Conservation (phyloP, 2,797 vertebrate species). For the Pachyuromys duprasi region DNA sequence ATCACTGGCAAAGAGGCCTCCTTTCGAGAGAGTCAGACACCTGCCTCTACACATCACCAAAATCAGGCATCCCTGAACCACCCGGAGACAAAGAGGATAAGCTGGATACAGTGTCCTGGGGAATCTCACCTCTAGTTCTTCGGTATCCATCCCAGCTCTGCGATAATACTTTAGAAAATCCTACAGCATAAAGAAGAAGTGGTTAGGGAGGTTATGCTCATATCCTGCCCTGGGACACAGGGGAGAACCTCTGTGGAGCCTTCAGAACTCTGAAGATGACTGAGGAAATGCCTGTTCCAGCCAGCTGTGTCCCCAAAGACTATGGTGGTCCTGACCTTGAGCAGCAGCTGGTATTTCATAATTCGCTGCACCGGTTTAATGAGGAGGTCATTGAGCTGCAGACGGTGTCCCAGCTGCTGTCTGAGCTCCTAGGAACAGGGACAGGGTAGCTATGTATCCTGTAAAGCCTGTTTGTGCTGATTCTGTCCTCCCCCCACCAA, state of each 20-base stretch:
- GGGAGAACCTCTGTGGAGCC: background rate
- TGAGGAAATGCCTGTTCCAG: background rate
- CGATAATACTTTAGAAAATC: slow-evolving; percentile 96
- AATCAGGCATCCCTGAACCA: background rate
- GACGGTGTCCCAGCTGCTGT: slow-evolving; percentile 87
- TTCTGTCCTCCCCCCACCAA: background rate
- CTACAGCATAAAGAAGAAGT: slow-evolving; percentile 85
- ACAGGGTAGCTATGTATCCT: background rate
- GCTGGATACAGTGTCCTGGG: background rate
- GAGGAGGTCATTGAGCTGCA: slow-evolving; percentile 88
- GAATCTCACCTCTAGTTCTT: slow-evolving; percentile 92
- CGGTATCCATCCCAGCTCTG: slow-evolving; percentile 94
- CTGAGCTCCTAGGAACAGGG: slow-evolving; percentile 84
- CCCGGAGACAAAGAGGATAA: background rate
- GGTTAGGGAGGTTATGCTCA: background rate
- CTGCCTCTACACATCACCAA: background rate
- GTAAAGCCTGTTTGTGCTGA: background rate
- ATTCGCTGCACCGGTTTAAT: slow-evolving; percentile 89
- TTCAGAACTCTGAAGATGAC: background rate
- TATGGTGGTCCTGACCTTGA: slow-evolving; percentile 83
- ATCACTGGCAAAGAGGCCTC: background rate
- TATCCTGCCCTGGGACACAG: background rate
- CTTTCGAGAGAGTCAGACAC: background rate
- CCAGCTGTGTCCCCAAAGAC: background rate
- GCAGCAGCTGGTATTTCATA: slow-evolving; percentile 89